Evolutionary conservation across 2,113 vertebrate genomes (phyloP).

Genomic region (Pelodiscus sinensis): DNA sequence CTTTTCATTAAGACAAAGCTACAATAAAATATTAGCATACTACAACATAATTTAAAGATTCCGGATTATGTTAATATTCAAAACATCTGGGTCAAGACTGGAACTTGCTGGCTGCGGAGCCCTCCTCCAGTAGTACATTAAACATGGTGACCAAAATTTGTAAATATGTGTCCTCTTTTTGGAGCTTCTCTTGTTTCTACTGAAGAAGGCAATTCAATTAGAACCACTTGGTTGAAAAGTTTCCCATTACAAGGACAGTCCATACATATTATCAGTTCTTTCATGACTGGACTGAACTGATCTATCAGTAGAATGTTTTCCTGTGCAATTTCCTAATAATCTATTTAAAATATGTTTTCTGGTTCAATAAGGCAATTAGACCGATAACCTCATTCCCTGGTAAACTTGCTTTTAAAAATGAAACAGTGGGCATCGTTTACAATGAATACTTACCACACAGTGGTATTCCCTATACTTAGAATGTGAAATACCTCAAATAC

Average conservation of each 20-base stretch:
- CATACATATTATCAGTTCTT: background rate
- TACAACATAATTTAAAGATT: background rate
- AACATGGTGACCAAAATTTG: background rate
- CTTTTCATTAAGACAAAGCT: background rate
- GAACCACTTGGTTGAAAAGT: background rate
- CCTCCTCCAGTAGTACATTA: background rate
- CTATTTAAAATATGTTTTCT: background rate
- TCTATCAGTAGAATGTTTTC: background rate
- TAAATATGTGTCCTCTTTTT: background rate
- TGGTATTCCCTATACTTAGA: conserved; percentile 40
- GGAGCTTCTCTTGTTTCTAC: background rate
- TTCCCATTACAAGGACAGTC: background rate
- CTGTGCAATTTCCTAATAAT: conserved; percentile 1
- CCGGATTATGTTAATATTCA: background rate
- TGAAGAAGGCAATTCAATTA: too few relatives aligned
- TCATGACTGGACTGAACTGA: background rate
- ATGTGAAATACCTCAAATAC: conserved; percentile 8
- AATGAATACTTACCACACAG: conserved; percentile 46
- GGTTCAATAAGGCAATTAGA: background rate
- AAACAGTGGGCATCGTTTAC: conserved; percentile 48
- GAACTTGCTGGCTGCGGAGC: background rate
- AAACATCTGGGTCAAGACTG: background rate
- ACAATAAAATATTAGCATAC: background rate
- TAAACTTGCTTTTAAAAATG: conserved; percentile 42
- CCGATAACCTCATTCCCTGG: background rate